phyloP scores from a whole-genome alignment of 2,888 invertebrate species.

The Imbricaverruca yamaguchii region DNA sequence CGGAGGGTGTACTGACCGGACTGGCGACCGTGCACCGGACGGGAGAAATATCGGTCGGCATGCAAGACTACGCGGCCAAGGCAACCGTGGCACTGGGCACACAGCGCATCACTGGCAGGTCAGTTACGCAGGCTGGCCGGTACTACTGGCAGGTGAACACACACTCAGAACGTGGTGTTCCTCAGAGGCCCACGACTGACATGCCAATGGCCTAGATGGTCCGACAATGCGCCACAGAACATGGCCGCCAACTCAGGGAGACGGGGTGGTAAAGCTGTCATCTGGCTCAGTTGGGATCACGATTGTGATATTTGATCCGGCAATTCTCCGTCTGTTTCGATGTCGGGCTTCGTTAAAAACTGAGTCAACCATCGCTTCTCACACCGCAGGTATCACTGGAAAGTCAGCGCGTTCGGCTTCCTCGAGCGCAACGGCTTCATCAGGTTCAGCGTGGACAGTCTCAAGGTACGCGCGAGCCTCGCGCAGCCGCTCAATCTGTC shows the following conservation, averaged over 20 bases:
- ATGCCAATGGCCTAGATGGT: no score
- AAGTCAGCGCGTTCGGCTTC: conserved; percentile 35
- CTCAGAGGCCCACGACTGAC: no score
- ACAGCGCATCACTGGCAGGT: conserved; percentile 64
- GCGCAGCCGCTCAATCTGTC: conserved; percentile 71
- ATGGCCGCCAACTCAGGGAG: no score
- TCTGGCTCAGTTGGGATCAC: no score
- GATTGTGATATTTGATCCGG: no score
- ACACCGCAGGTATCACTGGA: conserved; percentile 23
- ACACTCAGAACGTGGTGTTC: no score
- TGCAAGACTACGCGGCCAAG: conserved; percentile 50
- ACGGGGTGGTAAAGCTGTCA: no score
- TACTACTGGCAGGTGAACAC: conserved; percentile 34
- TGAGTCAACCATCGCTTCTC: no score
- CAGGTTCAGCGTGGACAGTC: conserved; percentile 19
- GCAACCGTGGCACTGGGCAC: conserved; percentile 68
- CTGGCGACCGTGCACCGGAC: conserved; percentile 72
- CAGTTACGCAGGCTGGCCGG: not conserved
- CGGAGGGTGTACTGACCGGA: conserved; percentile 70
- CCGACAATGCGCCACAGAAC: no score
- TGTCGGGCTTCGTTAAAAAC: no score
- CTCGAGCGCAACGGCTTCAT: conserved; percentile 24
- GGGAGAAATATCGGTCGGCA: conserved; percentile 59
- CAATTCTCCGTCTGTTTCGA: no score
- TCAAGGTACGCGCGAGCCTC: conserved; percentile 51